Conservation (phyloP, 2,113 vertebrate genomes). For the Prunella himalayana region DNA sequence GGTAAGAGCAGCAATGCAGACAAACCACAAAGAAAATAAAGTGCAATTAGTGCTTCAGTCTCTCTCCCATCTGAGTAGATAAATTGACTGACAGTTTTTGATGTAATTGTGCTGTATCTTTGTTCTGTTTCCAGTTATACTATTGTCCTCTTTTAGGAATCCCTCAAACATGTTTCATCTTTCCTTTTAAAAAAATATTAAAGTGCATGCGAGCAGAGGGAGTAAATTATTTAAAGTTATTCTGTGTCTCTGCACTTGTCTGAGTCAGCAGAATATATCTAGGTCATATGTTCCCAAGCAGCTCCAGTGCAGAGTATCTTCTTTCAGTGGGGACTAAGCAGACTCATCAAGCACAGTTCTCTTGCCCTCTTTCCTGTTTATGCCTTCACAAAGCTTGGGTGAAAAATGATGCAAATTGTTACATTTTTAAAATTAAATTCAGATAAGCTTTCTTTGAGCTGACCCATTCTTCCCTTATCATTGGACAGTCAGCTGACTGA, state of each 20-base stretch:
- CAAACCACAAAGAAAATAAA: neutral
- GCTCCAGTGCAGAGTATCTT: neutral
- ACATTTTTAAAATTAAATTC: neutral
- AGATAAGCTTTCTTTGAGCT: neutral
- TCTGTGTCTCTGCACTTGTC: neutral
- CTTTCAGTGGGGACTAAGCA: neutral
- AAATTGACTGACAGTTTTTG: neutral
- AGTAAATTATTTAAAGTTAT: slow-evolving; percentile 31
- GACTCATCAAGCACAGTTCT: neutral
- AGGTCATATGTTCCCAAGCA: neutral
- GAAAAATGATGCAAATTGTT: neutral
- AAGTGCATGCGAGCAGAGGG: neutral
- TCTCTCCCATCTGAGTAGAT: neutral
- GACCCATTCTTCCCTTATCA: neutral
- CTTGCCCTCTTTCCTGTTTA: neutral
- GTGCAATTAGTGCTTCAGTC: neutral
- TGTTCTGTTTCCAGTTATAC: neutral
- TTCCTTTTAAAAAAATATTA: neutral
- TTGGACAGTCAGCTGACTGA: neutral
- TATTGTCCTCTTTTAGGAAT: neutral
- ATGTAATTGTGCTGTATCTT: neutral
- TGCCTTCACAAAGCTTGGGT: neutral
- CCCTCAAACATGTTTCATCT: neutral
- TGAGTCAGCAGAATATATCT: slow-evolving; percentile 50
- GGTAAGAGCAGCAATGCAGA: neutral